Evolutionary conservation across 2,888 invertebrate genomes (phyloP).

Genomic region (Lasius fuliginosus): DNA sequence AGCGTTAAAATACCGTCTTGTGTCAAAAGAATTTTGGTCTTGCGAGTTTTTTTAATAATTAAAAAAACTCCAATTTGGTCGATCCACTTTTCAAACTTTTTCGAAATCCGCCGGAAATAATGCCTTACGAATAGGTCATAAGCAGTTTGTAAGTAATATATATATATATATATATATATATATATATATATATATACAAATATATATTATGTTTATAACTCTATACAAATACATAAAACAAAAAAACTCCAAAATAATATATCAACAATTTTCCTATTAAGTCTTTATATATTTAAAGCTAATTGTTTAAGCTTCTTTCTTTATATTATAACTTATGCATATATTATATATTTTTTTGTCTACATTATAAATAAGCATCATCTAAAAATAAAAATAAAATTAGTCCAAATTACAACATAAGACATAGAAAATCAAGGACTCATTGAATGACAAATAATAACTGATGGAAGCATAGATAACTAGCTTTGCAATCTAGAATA

Average conservation of each 20-base stretch:
- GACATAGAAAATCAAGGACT: neutral
- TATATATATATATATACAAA: constrained; percentile 65
- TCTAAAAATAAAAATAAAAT: neutral
- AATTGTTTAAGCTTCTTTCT: constrained; percentile 15
- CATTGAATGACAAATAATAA: neutral
- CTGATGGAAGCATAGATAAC: neutral
- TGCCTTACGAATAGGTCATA: constrained; percentile 74
- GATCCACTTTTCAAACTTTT: constrained; percentile 57
- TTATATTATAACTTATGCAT: constrained; percentile 2
- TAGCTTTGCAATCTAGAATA: neutral
- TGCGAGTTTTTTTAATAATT: neutral
- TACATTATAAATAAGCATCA: neutral
- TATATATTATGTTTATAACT: constrained; percentile 72
- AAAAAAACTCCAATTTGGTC: constrained; percentile 22
- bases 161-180: constrained; percentile 58
- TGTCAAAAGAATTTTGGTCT: constrained; percentile 45
- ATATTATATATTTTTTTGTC: constrained; percentile 15
- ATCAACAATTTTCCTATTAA: constrained; percentile 12
- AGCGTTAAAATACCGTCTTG: constrained; percentile 1
- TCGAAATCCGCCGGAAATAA: constrained; percentile 72
- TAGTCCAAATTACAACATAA: constrained; percentile 5
- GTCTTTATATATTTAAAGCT: neutral
- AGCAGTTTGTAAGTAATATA: constrained; percentile 74
- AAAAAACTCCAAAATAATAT: constrained; percentile 31
- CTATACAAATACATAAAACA: constrained; percentile 71